Evolutionary conservation across 2,888 invertebrate species (phyloP).

Genomic region (Cylindroiulus punctatus): DNA sequence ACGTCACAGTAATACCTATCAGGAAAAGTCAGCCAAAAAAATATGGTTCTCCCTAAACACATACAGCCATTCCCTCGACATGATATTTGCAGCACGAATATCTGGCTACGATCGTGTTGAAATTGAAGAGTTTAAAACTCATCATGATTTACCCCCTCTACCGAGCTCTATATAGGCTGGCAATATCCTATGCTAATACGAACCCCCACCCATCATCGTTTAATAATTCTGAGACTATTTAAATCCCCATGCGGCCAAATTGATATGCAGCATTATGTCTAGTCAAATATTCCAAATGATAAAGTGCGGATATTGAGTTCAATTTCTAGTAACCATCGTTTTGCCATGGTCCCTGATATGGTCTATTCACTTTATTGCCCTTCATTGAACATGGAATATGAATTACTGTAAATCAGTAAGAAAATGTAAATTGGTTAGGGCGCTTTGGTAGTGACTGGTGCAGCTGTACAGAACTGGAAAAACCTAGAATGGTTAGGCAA

Average conservation of each 20-base stretch:
- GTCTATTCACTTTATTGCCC: not conserved
- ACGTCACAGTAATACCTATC: constrained; percentile 43
- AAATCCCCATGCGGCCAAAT: constrained; percentile 11
- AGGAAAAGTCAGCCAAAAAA: not conserved
- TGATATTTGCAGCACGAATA: not conserved
- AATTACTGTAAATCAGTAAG: not conserved
- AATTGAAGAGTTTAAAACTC: constrained; percentile 34
- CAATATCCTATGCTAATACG: not conserved
- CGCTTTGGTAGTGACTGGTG: too few species aligned
- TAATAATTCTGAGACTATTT: constrained; percentile 5
- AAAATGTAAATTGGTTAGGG: not conserved
- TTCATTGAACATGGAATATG: not conserved
- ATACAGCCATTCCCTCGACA: constrained; percentile 23
- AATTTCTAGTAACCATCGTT: not conserved
- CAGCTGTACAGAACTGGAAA: too few species aligned
- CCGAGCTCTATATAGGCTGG: not conserved
- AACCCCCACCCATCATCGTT: constrained; percentile 16
- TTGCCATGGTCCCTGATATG: not conserved
- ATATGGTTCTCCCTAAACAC: constrained; percentile 27
- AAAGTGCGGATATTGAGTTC: constrained; percentile 35
- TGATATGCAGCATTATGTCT: constrained; percentile 28
- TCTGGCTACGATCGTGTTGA: not conserved
- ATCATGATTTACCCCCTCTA: constrained; percentile 26
- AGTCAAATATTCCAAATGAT: constrained; percentile 28
- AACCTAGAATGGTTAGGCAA: too few species aligned